phyloP scores from a whole-genome alignment of 2,113 vertebrate species.

The Puffinus mauretanicus region DNA sequence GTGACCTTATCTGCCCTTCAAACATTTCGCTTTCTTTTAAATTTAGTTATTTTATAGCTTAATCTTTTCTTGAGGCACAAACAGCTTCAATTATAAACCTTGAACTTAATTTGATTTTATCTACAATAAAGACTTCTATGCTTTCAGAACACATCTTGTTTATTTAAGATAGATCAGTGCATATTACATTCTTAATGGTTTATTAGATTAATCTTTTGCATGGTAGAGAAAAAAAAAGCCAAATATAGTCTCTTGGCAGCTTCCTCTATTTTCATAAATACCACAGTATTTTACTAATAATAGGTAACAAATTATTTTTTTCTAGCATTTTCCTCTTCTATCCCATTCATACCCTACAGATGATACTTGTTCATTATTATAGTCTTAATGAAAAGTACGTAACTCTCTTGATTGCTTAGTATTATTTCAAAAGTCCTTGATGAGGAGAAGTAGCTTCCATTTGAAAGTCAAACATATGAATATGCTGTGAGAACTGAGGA shows the following conservation, averaged over 20 bases:
- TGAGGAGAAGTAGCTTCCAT: background rate
- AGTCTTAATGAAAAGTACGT: background rate
- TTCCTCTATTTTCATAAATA: background rate
- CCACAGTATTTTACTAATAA: background rate
- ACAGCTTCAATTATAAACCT: constrained; percentile 2
- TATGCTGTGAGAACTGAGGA: background rate
- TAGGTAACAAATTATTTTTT: background rate
- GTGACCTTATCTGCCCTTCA: background rate
- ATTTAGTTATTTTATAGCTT: constrained; percentile 9
- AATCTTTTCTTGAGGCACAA: constrained; percentile 22
- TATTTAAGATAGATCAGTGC: constrained; percentile 17
- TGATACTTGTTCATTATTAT: background rate
- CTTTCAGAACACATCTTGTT: background rate
- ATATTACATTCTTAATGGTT: background rate
- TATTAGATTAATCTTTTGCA: background rate
- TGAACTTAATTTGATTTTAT: constrained; percentile 39
- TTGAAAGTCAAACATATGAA: background rate
- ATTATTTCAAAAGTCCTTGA: background rate
- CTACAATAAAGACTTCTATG: background rate
- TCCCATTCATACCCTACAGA: background rate
- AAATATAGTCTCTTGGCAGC: background rate
- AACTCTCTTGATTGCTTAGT: background rate
- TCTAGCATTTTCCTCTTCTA: background rate
- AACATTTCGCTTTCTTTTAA: background rate
- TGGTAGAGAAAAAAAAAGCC: background rate